Percentiles rank a stretch among this genome's conserved stretches.
Conservation (phyloP, 2,113 vertebrate genomes). For the Aythya baeri region DNA sequence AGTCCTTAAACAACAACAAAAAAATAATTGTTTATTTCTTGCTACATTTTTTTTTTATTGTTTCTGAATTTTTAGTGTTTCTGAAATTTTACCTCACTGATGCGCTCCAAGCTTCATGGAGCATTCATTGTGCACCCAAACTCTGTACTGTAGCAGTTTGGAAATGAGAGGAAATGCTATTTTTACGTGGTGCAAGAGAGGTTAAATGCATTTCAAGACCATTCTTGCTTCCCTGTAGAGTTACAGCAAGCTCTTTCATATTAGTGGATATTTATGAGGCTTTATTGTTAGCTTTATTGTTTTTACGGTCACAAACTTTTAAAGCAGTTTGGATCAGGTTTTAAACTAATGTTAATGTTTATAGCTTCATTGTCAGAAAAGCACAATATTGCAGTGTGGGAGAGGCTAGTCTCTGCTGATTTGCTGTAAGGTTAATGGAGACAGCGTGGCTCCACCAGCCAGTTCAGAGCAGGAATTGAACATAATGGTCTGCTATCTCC, state of each 20-base stretch:
- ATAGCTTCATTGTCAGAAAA: background rate
- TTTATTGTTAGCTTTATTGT: background rate
- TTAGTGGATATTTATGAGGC: background rate
- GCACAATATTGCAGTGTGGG: background rate
- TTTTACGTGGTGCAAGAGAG: background rate
- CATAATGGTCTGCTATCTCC: fast-evolving
- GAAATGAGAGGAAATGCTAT: background rate
- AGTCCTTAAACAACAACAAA: background rate
- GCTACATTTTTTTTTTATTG: background rate
- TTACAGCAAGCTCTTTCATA: background rate
- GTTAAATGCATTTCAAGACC: background rate
- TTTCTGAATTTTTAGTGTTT: background rate
- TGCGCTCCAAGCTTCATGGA: background rate
- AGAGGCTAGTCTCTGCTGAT: background rate
- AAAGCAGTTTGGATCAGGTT: background rate
- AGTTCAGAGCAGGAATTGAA: background rate
- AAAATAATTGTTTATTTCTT: background rate
- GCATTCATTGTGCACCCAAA: background rate
- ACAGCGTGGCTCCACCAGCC: background rate
- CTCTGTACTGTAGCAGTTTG: background rate
- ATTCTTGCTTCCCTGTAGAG: background rate
- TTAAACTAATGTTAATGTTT: background rate
- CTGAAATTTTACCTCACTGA: background rate
- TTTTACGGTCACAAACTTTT: background rate
- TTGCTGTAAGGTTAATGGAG: background rate